Percentiles rank a stretch among this genome's conserved stretches.
Conservation (phyloP, 2,888 invertebrate species). For the Meganola albula region DNA sequence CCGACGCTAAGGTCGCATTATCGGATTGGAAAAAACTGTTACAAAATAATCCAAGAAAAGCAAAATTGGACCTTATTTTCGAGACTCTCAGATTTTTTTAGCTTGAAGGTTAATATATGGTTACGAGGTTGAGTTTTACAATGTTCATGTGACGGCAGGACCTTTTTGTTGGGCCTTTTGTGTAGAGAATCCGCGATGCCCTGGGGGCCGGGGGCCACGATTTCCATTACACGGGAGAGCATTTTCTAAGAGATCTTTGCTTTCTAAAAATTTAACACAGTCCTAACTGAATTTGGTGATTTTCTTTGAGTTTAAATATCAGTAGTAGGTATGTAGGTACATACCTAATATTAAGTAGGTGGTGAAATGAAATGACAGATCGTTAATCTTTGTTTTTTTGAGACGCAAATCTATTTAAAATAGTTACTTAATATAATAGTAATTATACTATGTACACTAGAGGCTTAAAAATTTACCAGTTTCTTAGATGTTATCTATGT, state of each 20-base stretch:
- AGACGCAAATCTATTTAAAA: too few relatives aligned
- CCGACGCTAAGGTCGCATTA: constrained; percentile 75
- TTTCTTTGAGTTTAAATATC: too few relatives aligned
- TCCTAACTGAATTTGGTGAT: too few relatives aligned
- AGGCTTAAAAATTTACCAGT: too few relatives aligned
- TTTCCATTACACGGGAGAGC: constrained; percentile 74
- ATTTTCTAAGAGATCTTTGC: constrained; percentile 56
- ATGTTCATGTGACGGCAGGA: constrained; percentile 74
- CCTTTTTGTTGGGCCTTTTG: constrained; percentile 75
- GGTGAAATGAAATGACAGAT: too few relatives aligned
- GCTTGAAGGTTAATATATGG: constrained; percentile 42
- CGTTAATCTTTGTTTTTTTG: too few relatives aligned
- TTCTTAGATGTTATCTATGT: too few relatives aligned
- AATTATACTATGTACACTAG: too few relatives aligned
- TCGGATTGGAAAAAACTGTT: constrained; percentile 76
- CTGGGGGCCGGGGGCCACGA: constrained; percentile 64
- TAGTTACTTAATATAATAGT: too few relatives aligned
- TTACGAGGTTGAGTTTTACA: constrained; percentile 70
- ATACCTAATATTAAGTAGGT: too few relatives aligned
- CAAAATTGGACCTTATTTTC: constrained; percentile 45
- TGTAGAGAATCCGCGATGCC: constrained; percentile 68
- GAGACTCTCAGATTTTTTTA: constrained; percentile 43
- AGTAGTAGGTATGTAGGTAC: too few relatives aligned
- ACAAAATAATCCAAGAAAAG: constrained; percentile 40
- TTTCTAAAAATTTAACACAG: constrained; percentile 53